Conservation (phyloP, 2,113 vertebrate genomes). For the Cynoglossus semilaevis region DNA sequence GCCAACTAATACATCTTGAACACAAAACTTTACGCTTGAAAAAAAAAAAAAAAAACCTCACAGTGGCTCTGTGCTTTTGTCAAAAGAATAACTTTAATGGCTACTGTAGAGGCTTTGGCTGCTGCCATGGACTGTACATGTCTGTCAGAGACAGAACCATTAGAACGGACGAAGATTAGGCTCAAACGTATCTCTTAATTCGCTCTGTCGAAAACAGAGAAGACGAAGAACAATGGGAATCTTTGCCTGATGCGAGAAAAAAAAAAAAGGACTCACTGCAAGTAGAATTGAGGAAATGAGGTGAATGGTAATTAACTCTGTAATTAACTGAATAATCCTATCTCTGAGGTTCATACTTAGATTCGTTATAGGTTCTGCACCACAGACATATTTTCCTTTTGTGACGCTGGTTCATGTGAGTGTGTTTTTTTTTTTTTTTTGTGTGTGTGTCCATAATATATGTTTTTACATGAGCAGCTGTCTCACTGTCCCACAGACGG, state of each 20-base stretch:
- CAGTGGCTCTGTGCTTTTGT: conserved; percentile 55
- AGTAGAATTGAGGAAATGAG: conserved; percentile 59
- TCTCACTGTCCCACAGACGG: conserved; percentile 54
- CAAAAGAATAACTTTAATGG: conserved; percentile 51
- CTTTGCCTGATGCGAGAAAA: conserved; percentile 25
- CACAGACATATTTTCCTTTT: conserved; percentile 60
- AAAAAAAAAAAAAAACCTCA: no score
- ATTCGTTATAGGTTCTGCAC: conserved; percentile 66
- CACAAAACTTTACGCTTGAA: no score
- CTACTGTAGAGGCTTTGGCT: conserved; percentile 52
- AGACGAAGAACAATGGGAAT: conserved; percentile 17
- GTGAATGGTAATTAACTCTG: conserved; percentile 67
- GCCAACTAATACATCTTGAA: no score
- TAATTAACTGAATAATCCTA: conserved; percentile 70
- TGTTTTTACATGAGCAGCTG: conserved; percentile 18
- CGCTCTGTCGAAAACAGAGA: conserved; percentile 45
- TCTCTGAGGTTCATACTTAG: conserved; percentile 65
- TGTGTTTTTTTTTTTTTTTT: conserved; percentile 12
- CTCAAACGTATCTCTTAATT: conserved; percentile 60
- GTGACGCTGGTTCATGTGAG: conserved; percentile 46
- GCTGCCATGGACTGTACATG: conserved; percentile 40
- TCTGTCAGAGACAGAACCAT: conserved; percentile 24
- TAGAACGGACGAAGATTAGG: conserved; percentile 9
- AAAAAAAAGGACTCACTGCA: conserved; percentile 43
- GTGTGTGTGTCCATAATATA: conserved; percentile 5